These are phyloP conservation scores for Gisinianus flammeolus DNA, from an alignment of 2,888 invertebrate genomes.

Conservation along the genomic window DNA sequence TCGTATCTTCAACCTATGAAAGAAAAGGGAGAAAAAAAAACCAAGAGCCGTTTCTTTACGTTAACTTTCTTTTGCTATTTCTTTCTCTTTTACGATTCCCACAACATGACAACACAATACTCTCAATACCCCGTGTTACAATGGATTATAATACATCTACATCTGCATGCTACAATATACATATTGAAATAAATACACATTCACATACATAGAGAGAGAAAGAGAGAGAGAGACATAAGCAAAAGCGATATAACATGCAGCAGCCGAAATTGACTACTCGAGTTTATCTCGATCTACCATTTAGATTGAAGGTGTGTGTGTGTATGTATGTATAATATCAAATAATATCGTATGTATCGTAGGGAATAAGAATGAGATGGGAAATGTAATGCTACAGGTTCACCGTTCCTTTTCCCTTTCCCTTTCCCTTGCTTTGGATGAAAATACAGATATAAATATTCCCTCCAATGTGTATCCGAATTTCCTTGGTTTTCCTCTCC, in stretches of 20 bases:
- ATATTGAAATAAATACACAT: not conserved
- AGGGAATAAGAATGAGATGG: not conserved
- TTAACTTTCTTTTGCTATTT: not conserved
- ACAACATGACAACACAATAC: too few species aligned
- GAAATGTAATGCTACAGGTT: not conserved
- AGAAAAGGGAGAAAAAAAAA: not conserved
- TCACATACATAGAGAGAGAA: not conserved
- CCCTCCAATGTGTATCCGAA: too few species aligned
- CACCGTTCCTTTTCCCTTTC: not conserved
- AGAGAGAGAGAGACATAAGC: not conserved
- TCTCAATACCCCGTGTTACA: too few species aligned
- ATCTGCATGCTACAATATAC: too few species aligned
- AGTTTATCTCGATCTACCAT: conserved; percentile 1
- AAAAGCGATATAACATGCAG: too few species aligned
- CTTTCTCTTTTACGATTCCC: too few species aligned
- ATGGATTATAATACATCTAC: too few species aligned
- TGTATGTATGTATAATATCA: too few species aligned
- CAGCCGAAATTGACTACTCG: not conserved
- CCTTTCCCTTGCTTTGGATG: not conserved
- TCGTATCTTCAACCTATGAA: not conserved
- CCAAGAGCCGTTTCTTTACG: not conserved
- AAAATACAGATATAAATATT: too few species aligned
- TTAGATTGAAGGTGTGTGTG: too few species aligned
- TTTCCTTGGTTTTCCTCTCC: not conserved
- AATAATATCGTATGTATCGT: too few species aligned